Conservation (phyloP, 37 sponge, comb jelly and placozoan genomes). For the Amphimedon queenslandica region DNA sequence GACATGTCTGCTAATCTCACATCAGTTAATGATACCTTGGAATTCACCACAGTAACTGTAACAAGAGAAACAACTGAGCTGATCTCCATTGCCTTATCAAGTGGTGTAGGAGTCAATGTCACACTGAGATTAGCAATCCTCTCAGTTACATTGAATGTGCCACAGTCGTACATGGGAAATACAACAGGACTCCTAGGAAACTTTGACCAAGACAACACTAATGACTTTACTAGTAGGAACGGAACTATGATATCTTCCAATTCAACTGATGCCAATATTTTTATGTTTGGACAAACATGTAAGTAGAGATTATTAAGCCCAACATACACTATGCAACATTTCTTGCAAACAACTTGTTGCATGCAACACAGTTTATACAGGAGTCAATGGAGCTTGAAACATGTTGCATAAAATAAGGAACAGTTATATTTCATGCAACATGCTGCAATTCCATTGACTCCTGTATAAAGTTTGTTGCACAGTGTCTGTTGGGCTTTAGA, state of each 20-base stretch:
- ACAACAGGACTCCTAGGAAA: conserved; percentile 7
- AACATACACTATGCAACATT: too few relatives aligned
- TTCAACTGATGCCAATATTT: not conserved
- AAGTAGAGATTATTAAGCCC: too few relatives aligned
- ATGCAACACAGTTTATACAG: too few relatives aligned
- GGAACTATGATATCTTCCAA: conserved; percentile 3
- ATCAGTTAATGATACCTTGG: not conserved
- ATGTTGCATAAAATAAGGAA: too few relatives aligned
- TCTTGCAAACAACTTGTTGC: too few relatives aligned
- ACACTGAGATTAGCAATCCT: not conserved
- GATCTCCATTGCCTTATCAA: not conserved
- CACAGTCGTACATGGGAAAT: not conserved
- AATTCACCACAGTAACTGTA: not conserved
- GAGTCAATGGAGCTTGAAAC: too few relatives aligned
- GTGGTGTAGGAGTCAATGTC: not conserved
- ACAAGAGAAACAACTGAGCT: not conserved
- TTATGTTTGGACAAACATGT: conserved; percentile 14
- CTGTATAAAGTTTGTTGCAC: too few relatives aligned
- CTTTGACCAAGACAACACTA: not conserved
- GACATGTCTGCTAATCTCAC: not conserved
- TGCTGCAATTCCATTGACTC: too few relatives aligned
- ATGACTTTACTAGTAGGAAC: conserved; percentile 7
- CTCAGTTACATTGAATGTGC: not conserved
- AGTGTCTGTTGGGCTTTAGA: too few relatives aligned
- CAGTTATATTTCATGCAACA: too few relatives aligned